phyloP scores from a whole-genome alignment of 1,140 invertebrate genomes.

The Liolophura sinensis region DNA sequence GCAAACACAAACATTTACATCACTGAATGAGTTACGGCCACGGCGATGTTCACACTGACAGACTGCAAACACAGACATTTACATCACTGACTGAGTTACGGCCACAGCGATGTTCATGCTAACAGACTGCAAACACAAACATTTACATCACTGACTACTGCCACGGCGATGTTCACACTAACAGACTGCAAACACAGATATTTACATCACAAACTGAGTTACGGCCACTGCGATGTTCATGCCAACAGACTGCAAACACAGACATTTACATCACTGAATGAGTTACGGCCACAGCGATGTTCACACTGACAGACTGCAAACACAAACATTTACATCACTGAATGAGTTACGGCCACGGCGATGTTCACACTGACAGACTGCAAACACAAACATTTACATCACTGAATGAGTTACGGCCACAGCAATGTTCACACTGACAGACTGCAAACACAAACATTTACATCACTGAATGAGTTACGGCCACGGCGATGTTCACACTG shows the following conservation, averaged over 20 bases:
- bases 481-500: conserved; percentile 76
- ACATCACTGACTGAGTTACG: no score
- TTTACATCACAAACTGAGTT: no score
- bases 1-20: conserved; percentile 34
- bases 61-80: conserved; percentile 61
- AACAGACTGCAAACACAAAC: conserved; percentile 62
- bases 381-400: conserved; percentile 19
- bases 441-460: conserved; percentile 58
- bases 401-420: no score
- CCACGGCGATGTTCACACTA: conserved; percentile 76
- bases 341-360: no score
- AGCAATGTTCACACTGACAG: conserved; percentile 75
- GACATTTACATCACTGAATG: no score
- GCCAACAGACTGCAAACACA: conserved; percentile 64
- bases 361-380: conserved; percentile 75
- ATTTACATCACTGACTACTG: no score
- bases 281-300: conserved; percentile 80
- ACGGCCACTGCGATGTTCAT: conserved; percentile 81
- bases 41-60: conserved; percentile 74
- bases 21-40: no score
- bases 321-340: no score
- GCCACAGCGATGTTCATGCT: conserved; percentile 78
- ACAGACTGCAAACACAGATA: conserved; percentile 63
- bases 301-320: conserved; percentile 69
- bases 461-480: no score